A percentile compares a stretch with the other conserved stretches of the same genome.
Evolutionary conservation across 2,888 invertebrate species (phyloP).

Genomic region (Anaspis maculata): DNA sequence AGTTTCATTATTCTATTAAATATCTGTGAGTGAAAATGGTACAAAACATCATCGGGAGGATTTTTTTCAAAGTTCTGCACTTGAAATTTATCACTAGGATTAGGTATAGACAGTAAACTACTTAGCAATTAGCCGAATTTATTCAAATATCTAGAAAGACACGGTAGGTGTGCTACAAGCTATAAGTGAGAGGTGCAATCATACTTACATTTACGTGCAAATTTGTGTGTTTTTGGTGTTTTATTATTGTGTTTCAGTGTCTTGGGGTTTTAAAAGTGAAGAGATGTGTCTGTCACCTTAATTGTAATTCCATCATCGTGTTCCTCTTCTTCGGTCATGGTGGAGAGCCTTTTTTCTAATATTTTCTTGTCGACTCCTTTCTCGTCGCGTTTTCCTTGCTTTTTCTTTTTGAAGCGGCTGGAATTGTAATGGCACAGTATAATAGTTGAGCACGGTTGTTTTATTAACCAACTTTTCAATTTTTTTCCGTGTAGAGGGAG

Average conservation of each 20-base stretch:
- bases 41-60: too few relatives aligned
- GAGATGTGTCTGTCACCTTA: constrained; percentile 47
- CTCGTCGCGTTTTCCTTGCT: constrained; percentile 60
- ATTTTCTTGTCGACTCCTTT: constrained; percentile 43
- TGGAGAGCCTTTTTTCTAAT: constrained; percentile 61
- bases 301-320: constrained; percentile 58
- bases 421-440: too few relatives aligned
- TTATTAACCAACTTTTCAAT: too few relatives aligned
- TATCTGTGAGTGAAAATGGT: neutral
- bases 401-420: constrained; percentile 53
- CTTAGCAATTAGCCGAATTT: too few relatives aligned
- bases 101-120: too few relatives aligned
- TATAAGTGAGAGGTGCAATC: constrained; percentile 1
- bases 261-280: constrained; percentile 24
- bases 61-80: too few relatives aligned
- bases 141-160: neutral
- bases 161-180: neutral
- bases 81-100: too few relatives aligned
- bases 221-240: constrained; percentile 7
- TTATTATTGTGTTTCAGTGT: too few relatives aligned
- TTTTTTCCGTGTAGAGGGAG: too few relatives aligned
- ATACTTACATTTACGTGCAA: constrained; percentile 14
- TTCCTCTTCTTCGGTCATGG: constrained; percentile 81
- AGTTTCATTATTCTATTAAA: neutral
- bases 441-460: too few relatives aligned